Conservation (phyloP, 1,140 invertebrate species). For the Polypedilum vanderplanki region DNA sequence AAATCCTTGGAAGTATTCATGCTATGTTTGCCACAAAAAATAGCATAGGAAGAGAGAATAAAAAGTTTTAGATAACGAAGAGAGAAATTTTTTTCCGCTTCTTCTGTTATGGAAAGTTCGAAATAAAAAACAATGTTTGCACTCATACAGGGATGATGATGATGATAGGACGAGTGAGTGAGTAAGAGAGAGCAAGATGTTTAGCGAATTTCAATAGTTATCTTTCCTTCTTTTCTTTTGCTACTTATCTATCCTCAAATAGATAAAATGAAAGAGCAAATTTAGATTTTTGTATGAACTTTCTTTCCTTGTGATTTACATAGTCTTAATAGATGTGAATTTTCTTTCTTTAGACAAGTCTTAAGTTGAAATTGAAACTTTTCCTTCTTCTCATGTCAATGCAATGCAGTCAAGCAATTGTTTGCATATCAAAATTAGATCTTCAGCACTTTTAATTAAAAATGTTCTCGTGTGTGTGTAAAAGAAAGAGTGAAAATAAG, state of each 20-base stretch:
- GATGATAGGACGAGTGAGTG: too few relatives aligned
- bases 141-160: neutral
- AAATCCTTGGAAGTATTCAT: conserved; percentile 4
- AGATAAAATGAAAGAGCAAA: neutral
- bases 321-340: conserved; percentile 21
- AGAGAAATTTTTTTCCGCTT: neutral
- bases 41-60: neutral
- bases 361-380: neutral
- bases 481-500: too few relatives aligned
- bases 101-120: neutral
- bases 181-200: neutral
- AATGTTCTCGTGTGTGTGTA: neutral
- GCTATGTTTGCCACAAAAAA: conserved; percentile 21
- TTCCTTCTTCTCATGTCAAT: neutral
- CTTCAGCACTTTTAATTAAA: conserved; percentile 7
- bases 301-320: conserved; percentile 19
- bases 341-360: too few relatives aligned
- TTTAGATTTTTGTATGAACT: conserved; percentile 15
- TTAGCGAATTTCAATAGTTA: conserved; percentile 9
- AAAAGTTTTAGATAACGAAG: conserved; percentile 19
- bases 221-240: neutral
- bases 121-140: neutral
- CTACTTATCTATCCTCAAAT: neutral
- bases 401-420: neutral
- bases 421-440: conserved; percentile 23